These are phyloP conservation scores for Formicarius rufipectus DNA, from an alignment of 2,113 vertebrate species.

Conservation along the genomic window DNA sequence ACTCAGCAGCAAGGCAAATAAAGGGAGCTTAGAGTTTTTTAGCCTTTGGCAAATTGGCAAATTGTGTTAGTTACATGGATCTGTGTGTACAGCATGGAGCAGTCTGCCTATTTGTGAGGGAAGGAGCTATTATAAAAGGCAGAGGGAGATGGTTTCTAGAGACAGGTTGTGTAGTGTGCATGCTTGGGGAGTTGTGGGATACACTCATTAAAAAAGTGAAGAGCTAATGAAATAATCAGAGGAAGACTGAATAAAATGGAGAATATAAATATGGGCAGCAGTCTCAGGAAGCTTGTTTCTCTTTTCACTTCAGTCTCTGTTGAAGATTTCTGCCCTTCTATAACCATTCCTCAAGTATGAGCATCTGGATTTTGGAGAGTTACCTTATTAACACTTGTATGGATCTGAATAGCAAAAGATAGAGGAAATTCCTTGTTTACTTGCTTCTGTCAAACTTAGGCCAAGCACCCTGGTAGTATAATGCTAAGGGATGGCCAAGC, in stretches of 20 bases:
- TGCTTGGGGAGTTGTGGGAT: slow-evolving; percentile 24
- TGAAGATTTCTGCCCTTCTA: not conserved
- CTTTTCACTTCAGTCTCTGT: not conserved
- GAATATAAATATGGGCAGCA: not conserved
- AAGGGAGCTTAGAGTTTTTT: slow-evolving; percentile 74
- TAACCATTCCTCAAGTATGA: not conserved
- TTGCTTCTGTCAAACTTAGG: not conserved
- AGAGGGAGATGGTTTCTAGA: slow-evolving; percentile 82
- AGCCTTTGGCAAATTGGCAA: slow-evolving; percentile 90
- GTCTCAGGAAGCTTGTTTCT: not conserved
- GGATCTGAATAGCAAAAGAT: not conserved
- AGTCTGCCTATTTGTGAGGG: slow-evolving; percentile 84
- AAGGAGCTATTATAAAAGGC: slow-evolving; percentile 80
- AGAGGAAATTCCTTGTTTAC: not conserved
- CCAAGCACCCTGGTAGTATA: not conserved
- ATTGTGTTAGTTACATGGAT: slow-evolving; percentile 84
- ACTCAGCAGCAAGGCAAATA: slow-evolving; percentile 63
- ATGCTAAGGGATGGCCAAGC: not conserved
- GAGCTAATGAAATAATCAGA: slow-evolving; percentile 63
- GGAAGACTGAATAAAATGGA: slow-evolving; percentile 70
- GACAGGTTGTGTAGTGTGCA: slow-evolving; percentile 60
- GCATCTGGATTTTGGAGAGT: not conserved
- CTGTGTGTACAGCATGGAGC: slow-evolving; percentile 81
- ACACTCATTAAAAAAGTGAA: slow-evolving; percentile 49
- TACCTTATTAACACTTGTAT: not conserved